phyloP scores from a whole-genome alignment of 2,888 invertebrate genomes.

The Nymphalis polychloros region DNA sequence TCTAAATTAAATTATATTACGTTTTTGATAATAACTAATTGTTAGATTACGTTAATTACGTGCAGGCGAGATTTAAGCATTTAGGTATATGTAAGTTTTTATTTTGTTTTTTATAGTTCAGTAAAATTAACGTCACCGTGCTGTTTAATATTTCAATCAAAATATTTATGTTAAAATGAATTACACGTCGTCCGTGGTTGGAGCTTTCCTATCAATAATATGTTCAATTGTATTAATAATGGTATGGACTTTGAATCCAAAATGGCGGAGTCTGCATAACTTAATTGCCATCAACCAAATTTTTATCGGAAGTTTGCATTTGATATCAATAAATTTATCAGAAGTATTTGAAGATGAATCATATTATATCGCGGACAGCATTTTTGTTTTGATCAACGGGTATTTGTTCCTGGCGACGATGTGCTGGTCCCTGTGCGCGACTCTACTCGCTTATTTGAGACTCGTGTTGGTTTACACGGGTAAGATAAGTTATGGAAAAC shows the following conservation, averaged over 20 bases:
- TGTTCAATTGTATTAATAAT: conserved; percentile 32
- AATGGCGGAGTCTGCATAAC: conserved; percentile 40
- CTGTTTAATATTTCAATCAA: no score
- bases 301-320: conserved; percentile 32
- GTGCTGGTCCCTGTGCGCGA: conserved; percentile 40
- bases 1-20: no score
- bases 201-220: conserved; percentile 24
- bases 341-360: not conserved
- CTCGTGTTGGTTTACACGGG: conserved; percentile 36
- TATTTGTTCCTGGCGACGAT: conserved; percentile 28
- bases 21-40: no score
- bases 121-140: no score
- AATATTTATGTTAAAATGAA: not conserved
- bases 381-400: conserved; percentile 14
- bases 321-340: conserved; percentile 15
- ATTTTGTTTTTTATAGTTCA: no score
- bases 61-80: no score
- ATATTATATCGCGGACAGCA: not conserved
- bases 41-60: no score
- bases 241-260: conserved; percentile 37
- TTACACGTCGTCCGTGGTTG: not conserved
- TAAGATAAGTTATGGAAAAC: conserved; percentile 33
- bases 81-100: no score
- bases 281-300: conserved; percentile 40
- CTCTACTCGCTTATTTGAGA: conserved; percentile 34